Evolutionary conservation across 2,888 invertebrate species (phyloP).

Genomic region (Cephus pulcher): DNA sequence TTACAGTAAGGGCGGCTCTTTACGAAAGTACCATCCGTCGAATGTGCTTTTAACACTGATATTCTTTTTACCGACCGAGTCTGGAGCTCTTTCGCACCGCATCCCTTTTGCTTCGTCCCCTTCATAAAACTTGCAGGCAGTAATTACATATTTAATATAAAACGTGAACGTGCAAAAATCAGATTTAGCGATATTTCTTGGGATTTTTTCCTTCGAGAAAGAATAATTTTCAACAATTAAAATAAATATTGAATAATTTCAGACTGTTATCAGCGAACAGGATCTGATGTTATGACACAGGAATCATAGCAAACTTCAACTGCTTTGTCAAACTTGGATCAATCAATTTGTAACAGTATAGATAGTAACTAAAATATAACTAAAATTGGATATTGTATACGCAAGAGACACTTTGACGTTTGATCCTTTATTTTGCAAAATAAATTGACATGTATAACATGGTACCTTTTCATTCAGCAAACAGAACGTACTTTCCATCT

Average conservation of each 20-base stretch:
- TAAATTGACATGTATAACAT: slow-evolving; percentile 63
- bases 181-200: too few species aligned
- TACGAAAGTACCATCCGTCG: neutral
- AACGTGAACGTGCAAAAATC: neutral
- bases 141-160: neutral
- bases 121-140: neutral
- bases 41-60: neutral
- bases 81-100: neutral
- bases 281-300: too few species aligned
- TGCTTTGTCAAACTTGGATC: too few species aligned
- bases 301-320: neutral
- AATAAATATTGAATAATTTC: too few species aligned
- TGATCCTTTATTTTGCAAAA: slow-evolving; percentile 61
- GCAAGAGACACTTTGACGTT: neutral
- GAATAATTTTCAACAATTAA: too few species aligned
- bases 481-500: slow-evolving; percentile 47
- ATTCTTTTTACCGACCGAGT: neutral
- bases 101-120: neutral
- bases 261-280: too few species aligned
- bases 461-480: slow-evolving; percentile 49
- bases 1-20: slow-evolving; percentile 13
- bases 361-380: too few species aligned
- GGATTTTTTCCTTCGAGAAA: too few species aligned
- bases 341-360: too few species aligned
- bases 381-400: neutral